Base-by-base conservation (phyloP, 2,888 invertebrate genomes). In the Diplazon laetatorius region DNA sequence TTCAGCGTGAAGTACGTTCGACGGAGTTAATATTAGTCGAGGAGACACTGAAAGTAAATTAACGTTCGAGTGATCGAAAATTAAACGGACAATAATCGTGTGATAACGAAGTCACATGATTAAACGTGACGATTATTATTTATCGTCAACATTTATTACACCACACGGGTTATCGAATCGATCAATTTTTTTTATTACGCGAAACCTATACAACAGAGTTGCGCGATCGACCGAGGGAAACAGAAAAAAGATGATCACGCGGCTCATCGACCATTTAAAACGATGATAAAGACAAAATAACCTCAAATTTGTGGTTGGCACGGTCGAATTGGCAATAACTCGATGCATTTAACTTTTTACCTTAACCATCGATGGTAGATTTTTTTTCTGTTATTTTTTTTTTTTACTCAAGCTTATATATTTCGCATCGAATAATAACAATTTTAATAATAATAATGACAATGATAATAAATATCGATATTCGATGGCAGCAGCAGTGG, bases 311-410 rank as follows among this genome's bases (percentile, higher is more conserved):
- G 6, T 48, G 8, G 6, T 2, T 18, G 0, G 57, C 55, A 48
- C 18, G 46, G 25, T 52, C 62, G 44, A 62, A 22, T 44, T 69
- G 52, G 69, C 71, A 55, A 62, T 69, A 44, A n/a, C 6, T 35
- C n/a, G 16, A 16, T 30, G n/a, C 14, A 8, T 30, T 55, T 55
- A 25, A n/a, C 52, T 25, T 52, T 25, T n/a, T 35, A 55, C 2
- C 4, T n/a, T 4, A 2, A 48, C 25, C 14, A 30, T 52, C 30
- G 30, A 30, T 62, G 48, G n/a, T n/a, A n/a, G n/a, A n/a, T n/a
- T n/a, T n/a, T n/a, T n/a, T n/a, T n/a, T n/a, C n/a, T n/a, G n/a
- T n/a, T n/a, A n/a, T n/a, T 8, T n/a, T 55, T 48, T 46, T 37
- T 50, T 50, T 44, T n/a, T 18, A 44, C 2, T 25, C 35, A 39